Evolutionary conservation across 2,888 invertebrate species (phyloP).

Genomic region (Gibbula magus): DNA sequence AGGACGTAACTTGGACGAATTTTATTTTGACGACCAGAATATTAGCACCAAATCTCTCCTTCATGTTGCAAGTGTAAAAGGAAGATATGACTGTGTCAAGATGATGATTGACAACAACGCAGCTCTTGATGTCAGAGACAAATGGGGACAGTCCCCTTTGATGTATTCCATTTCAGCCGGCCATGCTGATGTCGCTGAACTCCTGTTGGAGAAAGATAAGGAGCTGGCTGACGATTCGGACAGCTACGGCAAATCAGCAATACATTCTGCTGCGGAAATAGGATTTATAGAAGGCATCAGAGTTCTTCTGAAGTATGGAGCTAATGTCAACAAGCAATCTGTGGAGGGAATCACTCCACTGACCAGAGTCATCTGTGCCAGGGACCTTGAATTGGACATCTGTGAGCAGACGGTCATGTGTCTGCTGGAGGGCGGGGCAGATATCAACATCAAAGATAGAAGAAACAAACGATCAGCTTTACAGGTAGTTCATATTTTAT

Average conservation of each 20-base stretch:
- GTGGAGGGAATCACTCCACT: conserved; percentile 54
- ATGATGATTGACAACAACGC: conserved; percentile 59
- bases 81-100: conserved; percentile 58
- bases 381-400: conserved; percentile 35
- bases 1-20: conserved; percentile 59
- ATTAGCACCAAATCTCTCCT: conserved; percentile 64
- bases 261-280: conserved; percentile 56
- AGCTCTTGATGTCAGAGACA: conserved; percentile 57
- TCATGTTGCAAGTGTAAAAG: conserved; percentile 69
- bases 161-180: conserved; percentile 59
- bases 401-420: conserved; percentile 39
- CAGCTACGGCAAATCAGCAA: conserved; percentile 51
- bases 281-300: conserved; percentile 49
- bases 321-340: conserved; percentile 49
- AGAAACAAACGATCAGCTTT: conserved; percentile 54
- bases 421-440: conserved; percentile 48
- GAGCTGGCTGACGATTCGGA: conserved; percentile 46
- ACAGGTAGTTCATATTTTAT: conserved; percentile 45
- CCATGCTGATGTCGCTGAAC: conserved; percentile 57
- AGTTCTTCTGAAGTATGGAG: conserved; percentile 49
- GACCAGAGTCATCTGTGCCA: conserved; percentile 45
- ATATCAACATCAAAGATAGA: conserved; percentile 47
- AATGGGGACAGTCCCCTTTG: conserved; percentile 69
- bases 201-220: conserved; percentile 43
- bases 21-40: conserved; percentile 60